Conservation (phyloP, 1,140 invertebrate species). For the Cydia strobilella region DNA sequence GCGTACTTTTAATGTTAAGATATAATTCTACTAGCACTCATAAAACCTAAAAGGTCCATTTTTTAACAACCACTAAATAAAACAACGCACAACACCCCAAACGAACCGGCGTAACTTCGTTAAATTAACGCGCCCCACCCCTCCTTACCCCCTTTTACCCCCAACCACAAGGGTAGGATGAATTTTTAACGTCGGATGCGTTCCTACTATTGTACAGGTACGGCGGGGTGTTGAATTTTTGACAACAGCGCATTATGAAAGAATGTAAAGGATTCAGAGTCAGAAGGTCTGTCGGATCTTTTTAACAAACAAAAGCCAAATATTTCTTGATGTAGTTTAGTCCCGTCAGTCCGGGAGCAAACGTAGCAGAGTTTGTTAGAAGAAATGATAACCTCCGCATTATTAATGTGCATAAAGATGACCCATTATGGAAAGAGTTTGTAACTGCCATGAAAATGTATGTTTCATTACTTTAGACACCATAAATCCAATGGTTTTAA, state of each 20-base stretch:
- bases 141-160: neutral
- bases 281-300: neutral
- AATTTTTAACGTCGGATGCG: conserved; percentile 28
- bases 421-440: too few relatives aligned
- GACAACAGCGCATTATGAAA: neutral
- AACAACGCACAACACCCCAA: conserved; percentile 4
- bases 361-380: too few relatives aligned
- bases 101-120: conserved; percentile 21
- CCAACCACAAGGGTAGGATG: conserved; percentile 7
- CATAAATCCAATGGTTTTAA: too few relatives aligned
- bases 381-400: too few relatives aligned
- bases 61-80: conserved; percentile 21
- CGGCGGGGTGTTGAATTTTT: conserved; percentile 14
- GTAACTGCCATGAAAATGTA: too few relatives aligned
- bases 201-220: conserved; percentile 12
- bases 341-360: too few relatives aligned
- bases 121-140: conserved; percentile 8
- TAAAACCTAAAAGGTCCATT: neutral
- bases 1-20: neutral
- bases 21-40: neutral
- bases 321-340: too few relatives aligned
- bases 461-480: too few relatives aligned
- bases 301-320: neutral
- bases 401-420: too few relatives aligned
- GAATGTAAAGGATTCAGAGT: neutral